Evolutionary conservation across 2,888 invertebrate genomes (phyloP).

Genomic region (Cyrtodaria siliqua): DNA sequence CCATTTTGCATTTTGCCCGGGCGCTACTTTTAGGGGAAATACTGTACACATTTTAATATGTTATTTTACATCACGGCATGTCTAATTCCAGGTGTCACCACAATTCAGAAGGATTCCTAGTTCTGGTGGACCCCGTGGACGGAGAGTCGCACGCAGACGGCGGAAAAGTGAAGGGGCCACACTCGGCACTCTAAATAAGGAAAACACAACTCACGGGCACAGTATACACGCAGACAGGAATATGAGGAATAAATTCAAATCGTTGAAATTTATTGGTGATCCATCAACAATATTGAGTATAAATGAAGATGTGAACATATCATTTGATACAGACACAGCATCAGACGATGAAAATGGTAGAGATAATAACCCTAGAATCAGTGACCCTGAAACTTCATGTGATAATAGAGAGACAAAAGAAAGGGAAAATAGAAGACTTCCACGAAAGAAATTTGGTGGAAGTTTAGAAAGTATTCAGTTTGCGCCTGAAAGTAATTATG

Average conservation of each 20-base stretch:
- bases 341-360: constrained; percentile 19
- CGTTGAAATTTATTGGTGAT: constrained; percentile 66
- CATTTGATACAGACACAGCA: constrained; percentile 38
- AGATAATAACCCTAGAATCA: constrained; percentile 23
- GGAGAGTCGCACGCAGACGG: constrained; percentile 24
- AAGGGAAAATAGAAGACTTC: background rate
- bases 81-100: constrained; percentile 65
- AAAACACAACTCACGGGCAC: constrained; percentile 28
- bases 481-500: background rate
- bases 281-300: constrained; percentile 46
- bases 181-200: constrained; percentile 31
- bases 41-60: background rate
- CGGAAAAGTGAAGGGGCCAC: constrained; percentile 28
- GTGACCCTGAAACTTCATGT: constrained; percentile 28
- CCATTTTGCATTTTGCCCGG: too few relatives aligned
- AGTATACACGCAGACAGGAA: background rate
- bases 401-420: background rate
- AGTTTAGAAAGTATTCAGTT: constrained; percentile 2
- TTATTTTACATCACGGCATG: background rate
- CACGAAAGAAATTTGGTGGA: background rate
- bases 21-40: too few relatives aligned
- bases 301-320: constrained; percentile 59
- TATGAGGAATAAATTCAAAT: constrained; percentile 48
- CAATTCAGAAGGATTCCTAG: constrained; percentile 54
- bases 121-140: constrained; percentile 10